phyloP scores from a whole-genome alignment of 1,140 invertebrate genomes.

The Cylas formicarius region DNA sequence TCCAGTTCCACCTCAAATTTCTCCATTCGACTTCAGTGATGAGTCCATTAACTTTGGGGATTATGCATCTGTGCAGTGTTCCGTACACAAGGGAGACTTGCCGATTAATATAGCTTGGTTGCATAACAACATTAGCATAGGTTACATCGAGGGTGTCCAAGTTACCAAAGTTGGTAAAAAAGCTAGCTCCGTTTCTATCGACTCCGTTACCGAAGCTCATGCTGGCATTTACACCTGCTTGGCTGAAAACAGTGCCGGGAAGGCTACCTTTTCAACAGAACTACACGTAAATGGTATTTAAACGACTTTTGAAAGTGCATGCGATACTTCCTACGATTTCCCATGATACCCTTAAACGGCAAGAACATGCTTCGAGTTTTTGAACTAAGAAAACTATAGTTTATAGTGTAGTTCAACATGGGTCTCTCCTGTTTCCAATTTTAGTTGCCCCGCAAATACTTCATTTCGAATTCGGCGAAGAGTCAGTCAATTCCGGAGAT shows the following conservation, averaged over 20 bases:
- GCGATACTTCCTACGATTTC: constrained; percentile 12
- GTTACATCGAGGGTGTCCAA: constrained; percentile 40
- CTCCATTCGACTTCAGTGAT: constrained; percentile 55
- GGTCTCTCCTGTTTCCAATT: constrained; percentile 7
- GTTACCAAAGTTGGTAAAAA: constrained; percentile 52
- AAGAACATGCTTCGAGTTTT: too few species aligned
- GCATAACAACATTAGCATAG: constrained; percentile 47
- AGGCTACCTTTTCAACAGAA: constrained; percentile 51
- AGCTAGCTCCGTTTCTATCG: constrained; percentile 60
- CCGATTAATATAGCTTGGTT: constrained; percentile 58
- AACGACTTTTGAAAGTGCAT: too few species aligned
- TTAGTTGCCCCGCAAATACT: constrained; percentile 60
- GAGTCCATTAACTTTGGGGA: constrained; percentile 56
- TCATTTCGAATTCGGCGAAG: constrained; percentile 58
- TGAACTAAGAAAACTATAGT: too few species aligned
- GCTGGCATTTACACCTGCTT: constrained; percentile 73
- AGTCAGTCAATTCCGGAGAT: constrained; percentile 59
- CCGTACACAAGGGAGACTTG: constrained; percentile 57
- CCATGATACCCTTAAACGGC: constrained; percentile 2
- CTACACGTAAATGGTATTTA: constrained; percentile 62
- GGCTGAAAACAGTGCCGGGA: constrained; percentile 52
- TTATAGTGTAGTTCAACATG: too few species aligned
- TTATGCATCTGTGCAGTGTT: constrained; percentile 54
- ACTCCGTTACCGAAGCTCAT: constrained; percentile 65
- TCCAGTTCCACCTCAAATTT: constrained; percentile 53